Evolutionary conservation across 1,140 invertebrate genomes (phyloP), one percentile per base, ranked within the genome.

Genomic region (Cotesia chilonis): DNA sequence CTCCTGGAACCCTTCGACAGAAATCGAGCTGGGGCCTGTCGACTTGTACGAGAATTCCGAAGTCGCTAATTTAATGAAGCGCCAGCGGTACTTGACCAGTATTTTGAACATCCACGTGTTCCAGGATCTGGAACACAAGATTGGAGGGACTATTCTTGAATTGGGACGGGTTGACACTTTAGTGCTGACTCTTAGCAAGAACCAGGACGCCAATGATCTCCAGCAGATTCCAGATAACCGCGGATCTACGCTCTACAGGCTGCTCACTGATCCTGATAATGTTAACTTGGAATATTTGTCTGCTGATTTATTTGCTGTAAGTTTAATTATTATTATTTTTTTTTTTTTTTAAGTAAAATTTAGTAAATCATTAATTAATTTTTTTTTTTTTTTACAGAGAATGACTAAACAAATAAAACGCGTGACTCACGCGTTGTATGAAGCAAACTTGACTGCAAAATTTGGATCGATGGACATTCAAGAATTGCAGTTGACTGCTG

Each of bases 161-260:
- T 80, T 92, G 9, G 91, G 91, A 2, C 84, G 90, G 52, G 85
- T 90, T 10, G 91, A 92, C 79, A 91, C 90, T 0, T 88, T 88
- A 74, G 83, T 89, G 28, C 82, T 91, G 37, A 87, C 89, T 3
- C 71, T 88, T 41, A 85, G 85, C 61, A 85, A 88, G 67, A 88
- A 86, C 76, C 88, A 89, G 78, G 76, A 79, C 17, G 66, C 81
- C 4, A 83, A 87, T 66, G 88, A 91, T 78, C 78, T 88, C 14
- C 83, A 85, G 55, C 88, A 90, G 76, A 85, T 92, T 36, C 90
- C 90, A 3, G 88, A 88, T 73, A 89, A 90, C 76, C 86, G 89
- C 55, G 90, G 90, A n/a, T 91, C 91, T 2, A 89, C 89, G 3
- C 83, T 92, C 9, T 91, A 91, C 75, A 88, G 90, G 77, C 85